phyloP scores from a whole-genome alignment of 1,140 invertebrate species.

The Myzus persicae region DNA sequence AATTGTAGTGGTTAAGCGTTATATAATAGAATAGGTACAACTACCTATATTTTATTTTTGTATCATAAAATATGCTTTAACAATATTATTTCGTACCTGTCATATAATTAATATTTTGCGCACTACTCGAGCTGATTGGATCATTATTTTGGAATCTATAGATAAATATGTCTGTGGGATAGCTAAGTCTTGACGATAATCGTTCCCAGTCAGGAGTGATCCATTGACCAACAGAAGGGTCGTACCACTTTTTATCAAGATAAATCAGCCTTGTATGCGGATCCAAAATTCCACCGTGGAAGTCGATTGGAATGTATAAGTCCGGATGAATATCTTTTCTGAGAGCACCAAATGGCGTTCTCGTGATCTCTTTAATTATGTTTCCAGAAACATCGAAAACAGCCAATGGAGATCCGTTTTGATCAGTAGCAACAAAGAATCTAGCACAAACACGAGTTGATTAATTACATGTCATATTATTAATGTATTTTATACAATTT shows the following conservation, averaged over 20 bases:
- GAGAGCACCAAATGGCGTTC: constrained; percentile 90
- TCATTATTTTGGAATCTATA: constrained; percentile 93
- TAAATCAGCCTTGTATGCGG: constrained; percentile 85
- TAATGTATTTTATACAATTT: background rate
- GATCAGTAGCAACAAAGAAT: constrained; percentile 92
- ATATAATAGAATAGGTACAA: background rate
- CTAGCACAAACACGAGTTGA: constrained; percentile 63
- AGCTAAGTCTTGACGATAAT: constrained; percentile 79
- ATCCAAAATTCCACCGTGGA: constrained; percentile 89
- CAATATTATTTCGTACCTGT: constrained; percentile 66
- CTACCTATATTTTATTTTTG: background rate
- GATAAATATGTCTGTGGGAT: constrained; percentile 88
- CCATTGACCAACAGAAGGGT: constrained; percentile 92
- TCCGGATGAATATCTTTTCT: constrained; percentile 89
- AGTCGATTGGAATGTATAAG: constrained; percentile 90
- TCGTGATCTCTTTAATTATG: constrained; percentile 87
- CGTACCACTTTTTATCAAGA: constrained; percentile 85
- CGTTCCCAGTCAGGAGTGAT: constrained; percentile 92
- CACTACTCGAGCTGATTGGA: constrained; percentile 79
- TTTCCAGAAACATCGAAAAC: constrained; percentile 90
- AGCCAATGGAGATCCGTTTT: constrained; percentile 88
- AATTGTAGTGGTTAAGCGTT: background rate
- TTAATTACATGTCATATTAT: background rate
- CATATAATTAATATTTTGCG: constrained; percentile 78
- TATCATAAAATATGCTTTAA: background rate